Base-by-base conservation (phyloP, 2,888 invertebrate genomes). In the Acanthopleura granulata region DNA sequence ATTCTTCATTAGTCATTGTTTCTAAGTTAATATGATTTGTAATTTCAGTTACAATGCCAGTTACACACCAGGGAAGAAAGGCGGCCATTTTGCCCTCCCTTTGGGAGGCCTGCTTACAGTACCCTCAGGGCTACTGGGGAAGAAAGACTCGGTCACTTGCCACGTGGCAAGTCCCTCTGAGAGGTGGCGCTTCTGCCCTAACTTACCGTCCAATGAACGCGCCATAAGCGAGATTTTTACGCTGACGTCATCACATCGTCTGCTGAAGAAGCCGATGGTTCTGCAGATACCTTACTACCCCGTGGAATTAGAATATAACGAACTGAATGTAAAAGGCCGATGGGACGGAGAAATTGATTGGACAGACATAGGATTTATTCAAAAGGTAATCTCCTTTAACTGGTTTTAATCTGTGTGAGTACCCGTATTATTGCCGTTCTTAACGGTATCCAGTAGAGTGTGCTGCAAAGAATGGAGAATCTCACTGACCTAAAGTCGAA, bases 1-100 rank as follows among this genome's bases (percentile, higher is more conserved):
- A 40, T 6, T 40, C 40, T 40, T 40, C 9, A 40, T 6, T 40
- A 40, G 4, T 40, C 40, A 40, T 40, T 61, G 11, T 61, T 61
- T 40, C 40, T 40, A 40, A 40, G 4, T 40, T 3, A 40, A 40
- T 40, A 6, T 3, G 3, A 9, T 14, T 66, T 66, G 16, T 57
- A 12, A 30, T 51, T 25, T 72, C 82, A 87, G 87, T 75, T 77
- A 84, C 18, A 83, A 83, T 74, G 82, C 81, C 9, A 83, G 77
- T 62, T 84, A 84, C 75, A 73, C 82, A 15, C 88, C 88, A 0
- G 88, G 88, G 1, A 86, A 86, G 70, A 86, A 84, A 74, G 89
- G 88, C 27, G 89, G 89, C n/a, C 82, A 82, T 73, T 88, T 85
- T 74, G 83, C 81, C 30, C 82, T 89, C 12, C 88, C 89, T 1